Evolutionary conservation across 2,113 vertebrate species (phyloP).

Genomic region (Loxodonta africana): DNA sequence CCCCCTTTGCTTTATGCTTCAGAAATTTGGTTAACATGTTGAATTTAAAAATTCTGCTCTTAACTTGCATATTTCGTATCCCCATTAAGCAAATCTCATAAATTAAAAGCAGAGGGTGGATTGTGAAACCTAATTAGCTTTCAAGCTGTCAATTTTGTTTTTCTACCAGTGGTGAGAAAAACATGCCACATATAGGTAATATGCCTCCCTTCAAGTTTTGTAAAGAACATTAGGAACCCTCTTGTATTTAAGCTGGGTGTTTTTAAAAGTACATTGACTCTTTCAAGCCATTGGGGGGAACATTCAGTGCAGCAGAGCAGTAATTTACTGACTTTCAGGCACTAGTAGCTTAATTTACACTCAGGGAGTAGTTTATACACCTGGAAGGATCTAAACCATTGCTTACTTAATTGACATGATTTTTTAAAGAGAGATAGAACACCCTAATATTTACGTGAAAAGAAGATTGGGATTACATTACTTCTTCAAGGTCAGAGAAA

Average conservation of each 20-base stretch:
- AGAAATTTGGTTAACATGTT: conserved; percentile 64
- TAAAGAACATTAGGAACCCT: conserved; percentile 48
- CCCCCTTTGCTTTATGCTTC: conserved; percentile 60
- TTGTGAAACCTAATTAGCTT: conserved; percentile 67
- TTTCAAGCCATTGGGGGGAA: conserved; percentile 69
- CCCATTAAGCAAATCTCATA: conserved; percentile 59
- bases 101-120: conserved; percentile 67
- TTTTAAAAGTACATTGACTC: conserved; percentile 57
- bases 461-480: conserved; percentile 68
- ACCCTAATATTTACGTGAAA: conserved; percentile 75
- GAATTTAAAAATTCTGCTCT: conserved; percentile 68
- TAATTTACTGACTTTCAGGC: conserved; percentile 75
- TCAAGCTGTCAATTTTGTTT: conserved; percentile 60
- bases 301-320: conserved; percentile 66
- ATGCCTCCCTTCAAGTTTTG: background rate
- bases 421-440: conserved; percentile 71
- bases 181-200: conserved; percentile 29
- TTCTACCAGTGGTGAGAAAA: conserved; percentile 35
- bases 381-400: conserved; percentile 71
- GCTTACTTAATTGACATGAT: conserved; percentile 72
- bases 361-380: conserved; percentile 74
- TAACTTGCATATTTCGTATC: conserved; percentile 60
- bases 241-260: conserved; percentile 8
- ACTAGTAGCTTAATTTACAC: conserved; percentile 76
- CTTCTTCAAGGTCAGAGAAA: conserved; percentile 67